phyloP scores from a whole-genome alignment of 2,888 invertebrate species.

The Lepidocyrtinus sp. region DNA sequence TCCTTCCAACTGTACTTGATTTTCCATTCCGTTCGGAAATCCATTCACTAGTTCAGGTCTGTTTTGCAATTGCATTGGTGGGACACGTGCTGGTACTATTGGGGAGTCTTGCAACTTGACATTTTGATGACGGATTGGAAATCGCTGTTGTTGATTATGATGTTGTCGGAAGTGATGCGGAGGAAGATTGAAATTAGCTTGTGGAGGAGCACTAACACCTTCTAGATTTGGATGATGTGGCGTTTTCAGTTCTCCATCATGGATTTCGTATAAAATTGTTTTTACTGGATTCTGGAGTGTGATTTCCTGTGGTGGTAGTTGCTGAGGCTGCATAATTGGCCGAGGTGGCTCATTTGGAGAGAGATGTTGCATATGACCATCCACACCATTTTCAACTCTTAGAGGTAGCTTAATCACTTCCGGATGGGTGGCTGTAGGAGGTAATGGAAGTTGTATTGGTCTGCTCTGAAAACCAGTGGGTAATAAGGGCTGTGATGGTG shows the following conservation, averaged over 20 bases:
- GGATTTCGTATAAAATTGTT: conserved; percentile 26
- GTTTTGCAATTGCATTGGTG: neutral
- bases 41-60: neutral
- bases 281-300: conserved; percentile 23
- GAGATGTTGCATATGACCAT: too few relatives aligned
- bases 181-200: conserved; percentile 13
- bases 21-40: conserved; percentile 10
- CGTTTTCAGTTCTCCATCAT: conserved; percentile 22
- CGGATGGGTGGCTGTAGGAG: too few relatives aligned
- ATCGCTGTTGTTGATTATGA: conserved; percentile 6
- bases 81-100: conserved; percentile 13
- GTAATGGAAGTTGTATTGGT: neutral
- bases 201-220: neutral
- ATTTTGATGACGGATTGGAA: conserved; percentile 12
- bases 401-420: too few relatives aligned
- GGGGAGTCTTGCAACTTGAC: neutral
- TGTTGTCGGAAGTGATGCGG: conserved; percentile 4
- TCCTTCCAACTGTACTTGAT: neutral
- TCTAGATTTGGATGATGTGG: conserved; percentile 10
- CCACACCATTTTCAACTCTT: too few relatives aligned
- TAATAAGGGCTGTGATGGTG: neutral
- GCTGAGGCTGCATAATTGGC: neutral
- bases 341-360: too few relatives aligned
- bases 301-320: conserved; percentile 22
- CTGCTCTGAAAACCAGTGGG: neutral